Percentiles rank a stretch among this genome's conserved stretches.
These are phyloP conservation scores for Mus musculus DNA, from an alignment of 2,113 vertebrate species.

Conservation along the genomic window DNA sequence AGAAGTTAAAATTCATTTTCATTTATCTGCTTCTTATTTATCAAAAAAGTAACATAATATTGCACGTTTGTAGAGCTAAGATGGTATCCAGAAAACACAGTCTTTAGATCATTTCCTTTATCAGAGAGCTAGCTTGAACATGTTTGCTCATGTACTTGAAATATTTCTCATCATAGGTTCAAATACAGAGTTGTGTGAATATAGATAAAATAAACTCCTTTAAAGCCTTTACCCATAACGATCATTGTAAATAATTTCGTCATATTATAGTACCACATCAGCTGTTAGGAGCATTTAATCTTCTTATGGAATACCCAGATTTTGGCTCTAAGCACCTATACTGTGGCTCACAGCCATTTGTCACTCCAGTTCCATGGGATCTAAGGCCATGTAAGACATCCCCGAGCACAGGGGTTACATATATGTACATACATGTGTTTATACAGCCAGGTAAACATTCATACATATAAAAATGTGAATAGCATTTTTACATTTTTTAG, in stretches of 20 bases:
- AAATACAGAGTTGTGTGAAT: accelerated
- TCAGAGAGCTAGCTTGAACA: background rate
- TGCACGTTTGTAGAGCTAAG: background rate
- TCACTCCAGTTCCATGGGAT: background rate
- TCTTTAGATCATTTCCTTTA: background rate
- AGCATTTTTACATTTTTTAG: background rate
- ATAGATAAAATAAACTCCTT: background rate
- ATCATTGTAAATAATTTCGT: background rate
- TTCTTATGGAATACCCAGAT: background rate
- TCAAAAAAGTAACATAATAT: background rate
- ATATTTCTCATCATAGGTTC: background rate
- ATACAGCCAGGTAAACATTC: background rate
- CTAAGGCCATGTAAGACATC: background rate
- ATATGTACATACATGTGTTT: background rate
- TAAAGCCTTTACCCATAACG: background rate
- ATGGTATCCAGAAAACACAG: background rate
- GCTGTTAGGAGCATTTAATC: too few species aligned
- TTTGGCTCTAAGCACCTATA: background rate
- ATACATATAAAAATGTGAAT: background rate
- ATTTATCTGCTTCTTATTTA: background rate
- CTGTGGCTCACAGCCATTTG: background rate
- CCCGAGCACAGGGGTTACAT: too few species aligned
- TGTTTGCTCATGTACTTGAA: too few species aligned
- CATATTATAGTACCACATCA: too few species aligned
- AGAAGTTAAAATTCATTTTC: background rate